A percentile compares a stretch with the other conserved stretches of the same genome.
These are phyloP conservation scores for Ischnura elegans DNA, from an alignment of 2,888 invertebrate genomes.

Conservation along the genomic window DNA sequence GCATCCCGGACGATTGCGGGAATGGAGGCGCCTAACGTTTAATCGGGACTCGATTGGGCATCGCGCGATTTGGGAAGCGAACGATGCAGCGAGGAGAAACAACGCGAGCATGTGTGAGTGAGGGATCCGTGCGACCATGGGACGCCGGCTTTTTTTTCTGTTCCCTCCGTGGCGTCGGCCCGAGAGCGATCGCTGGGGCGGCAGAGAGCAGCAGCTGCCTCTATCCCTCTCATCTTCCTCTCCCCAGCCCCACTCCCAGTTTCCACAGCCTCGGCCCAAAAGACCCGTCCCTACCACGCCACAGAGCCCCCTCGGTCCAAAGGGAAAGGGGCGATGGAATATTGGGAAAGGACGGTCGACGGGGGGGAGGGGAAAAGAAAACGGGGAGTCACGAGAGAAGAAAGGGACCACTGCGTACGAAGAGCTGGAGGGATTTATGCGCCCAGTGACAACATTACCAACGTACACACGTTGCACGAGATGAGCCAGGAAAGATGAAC, in stretches of 20 bases:
- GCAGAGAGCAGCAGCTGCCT: not conserved
- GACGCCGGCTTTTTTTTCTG: not conserved
- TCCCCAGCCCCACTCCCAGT: not conserved
- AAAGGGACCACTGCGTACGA: not conserved
- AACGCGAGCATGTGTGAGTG: not conserved
- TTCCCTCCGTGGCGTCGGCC: not conserved
- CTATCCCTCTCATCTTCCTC: not conserved
- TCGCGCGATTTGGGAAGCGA: conserved; percentile 10
- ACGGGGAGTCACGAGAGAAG: not conserved
- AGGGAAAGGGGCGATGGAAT: not conserved
- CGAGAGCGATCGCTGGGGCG: not conserved
- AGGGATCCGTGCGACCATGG: not conserved
- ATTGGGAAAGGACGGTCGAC: not conserved
- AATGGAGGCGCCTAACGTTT: not conserved
- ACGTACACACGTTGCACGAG: no score
- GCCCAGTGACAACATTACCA: no score
- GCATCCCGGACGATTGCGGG: no score
- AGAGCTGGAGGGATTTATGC: not conserved
- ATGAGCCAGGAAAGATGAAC: no score
- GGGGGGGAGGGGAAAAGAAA: not conserved
- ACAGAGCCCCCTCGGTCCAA: not conserved
- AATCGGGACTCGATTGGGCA: not conserved
- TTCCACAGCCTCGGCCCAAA: not conserved
- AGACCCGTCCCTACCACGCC: conserved; percentile 7
- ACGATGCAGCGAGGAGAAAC: not conserved